These are phyloP conservation scores for Hanleya hanleyi DNA, from an alignment of 2,888 invertebrate species.

Conservation along the genomic window DNA sequence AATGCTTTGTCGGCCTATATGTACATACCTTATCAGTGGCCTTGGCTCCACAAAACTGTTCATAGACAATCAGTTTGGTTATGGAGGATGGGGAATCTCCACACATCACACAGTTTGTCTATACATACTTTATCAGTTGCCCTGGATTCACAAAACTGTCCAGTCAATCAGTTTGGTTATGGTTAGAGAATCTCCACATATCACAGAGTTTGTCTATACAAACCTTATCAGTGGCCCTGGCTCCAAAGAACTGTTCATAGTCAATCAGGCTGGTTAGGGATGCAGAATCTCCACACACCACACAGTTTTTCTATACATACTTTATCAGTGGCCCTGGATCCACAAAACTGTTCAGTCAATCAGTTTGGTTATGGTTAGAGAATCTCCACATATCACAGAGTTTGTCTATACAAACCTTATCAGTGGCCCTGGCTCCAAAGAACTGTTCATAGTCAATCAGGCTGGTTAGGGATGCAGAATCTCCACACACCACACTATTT, in stretches of 20 bases:
- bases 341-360: slow-evolving; percentile 90
- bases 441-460: slow-evolving; percentile 88
- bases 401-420: slow-evolving; percentile 83
- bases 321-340: slow-evolving; percentile 89
- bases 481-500: slow-evolving; percentile 87
- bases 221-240: slow-evolving; percentile 90
- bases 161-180: no score
- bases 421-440: slow-evolving; percentile 89
- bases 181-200: no score
- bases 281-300: slow-evolving; percentile 85
- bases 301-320: slow-evolving; percentile 82
- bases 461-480: slow-evolving; percentile 81
- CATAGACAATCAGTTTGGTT: slow-evolving; percentile 82
- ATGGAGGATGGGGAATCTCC: slow-evolving; percentile 84
- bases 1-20: no score
- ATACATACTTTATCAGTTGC: no score
- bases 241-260: slow-evolving; percentile 93
- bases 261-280: slow-evolving; percentile 80
- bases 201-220: no score
- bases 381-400: slow-evolving; percentile 87
- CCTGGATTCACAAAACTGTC: no score
- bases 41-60: slow-evolving; percentile 89
- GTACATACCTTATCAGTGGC: slow-evolving; percentile 89
- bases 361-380: slow-evolving; percentile 82
- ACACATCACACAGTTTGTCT: slow-evolving; percentile 85